These are phyloP conservation scores for Apocheima hispidaria DNA, from an alignment of 2,888 invertebrate species.

Conservation along the genomic window DNA sequence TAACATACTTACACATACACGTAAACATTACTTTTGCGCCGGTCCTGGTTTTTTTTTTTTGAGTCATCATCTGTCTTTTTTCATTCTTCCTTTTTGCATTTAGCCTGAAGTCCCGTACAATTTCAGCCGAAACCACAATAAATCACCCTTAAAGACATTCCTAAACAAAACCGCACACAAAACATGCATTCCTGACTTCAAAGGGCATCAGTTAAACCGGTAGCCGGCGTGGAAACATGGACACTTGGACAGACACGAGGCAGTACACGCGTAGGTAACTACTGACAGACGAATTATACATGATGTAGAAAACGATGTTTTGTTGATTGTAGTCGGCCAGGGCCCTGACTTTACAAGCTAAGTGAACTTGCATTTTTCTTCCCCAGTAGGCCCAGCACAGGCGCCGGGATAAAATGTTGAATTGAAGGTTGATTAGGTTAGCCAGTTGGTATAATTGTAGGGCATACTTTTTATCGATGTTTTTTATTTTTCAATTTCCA, in stretches of 20 bases:
- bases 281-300: not conserved
- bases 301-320: not conserved
- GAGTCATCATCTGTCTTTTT: not conserved
- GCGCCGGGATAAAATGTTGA: too few species aligned
- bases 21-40: too few species aligned
- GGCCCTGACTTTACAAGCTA: too few species aligned
- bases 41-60: too few species aligned
- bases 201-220: conserved; percentile 22
- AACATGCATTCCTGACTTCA: conserved; percentile 37
- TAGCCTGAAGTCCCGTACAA: conserved; percentile 14
- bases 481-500: too few species aligned
- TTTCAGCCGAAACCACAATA: conserved; percentile 28
- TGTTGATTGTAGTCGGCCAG: too few species aligned
- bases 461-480: too few species aligned
- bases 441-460: too few species aligned
- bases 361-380: too few species aligned
- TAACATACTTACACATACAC: too few species aligned
- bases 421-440: too few species aligned
- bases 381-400: too few species aligned
- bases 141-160: conserved; percentile 30
- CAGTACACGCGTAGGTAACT: not conserved
- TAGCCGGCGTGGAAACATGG: not conserved
- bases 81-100: not conserved
- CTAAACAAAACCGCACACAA: conserved; percentile 19
- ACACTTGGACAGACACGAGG: not conserved